Conservation (phyloP, 2,113 vertebrate species). For the Oryzias celebensis region DNA sequence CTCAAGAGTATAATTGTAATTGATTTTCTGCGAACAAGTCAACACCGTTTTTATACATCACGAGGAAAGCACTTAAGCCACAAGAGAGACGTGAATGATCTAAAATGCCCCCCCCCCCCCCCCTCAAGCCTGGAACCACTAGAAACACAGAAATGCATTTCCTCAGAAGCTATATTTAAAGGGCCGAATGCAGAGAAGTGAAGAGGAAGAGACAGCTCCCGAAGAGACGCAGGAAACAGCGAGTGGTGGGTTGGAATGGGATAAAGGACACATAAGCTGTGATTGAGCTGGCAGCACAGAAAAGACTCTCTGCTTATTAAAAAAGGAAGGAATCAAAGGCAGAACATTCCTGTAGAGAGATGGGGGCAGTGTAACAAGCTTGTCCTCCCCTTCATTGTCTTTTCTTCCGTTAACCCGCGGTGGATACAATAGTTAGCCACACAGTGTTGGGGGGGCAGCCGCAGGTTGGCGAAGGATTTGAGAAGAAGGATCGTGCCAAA, state of each 20-base stretch:
- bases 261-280: slow-evolving; percentile 66
- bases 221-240: slow-evolving; percentile 30
- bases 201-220: slow-evolving; percentile 44
- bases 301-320: slow-evolving; percentile 69
- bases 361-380: slow-evolving; percentile 58
- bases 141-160: slow-evolving; percentile 52
- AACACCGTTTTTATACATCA: slow-evolving; percentile 34
- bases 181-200: slow-evolving; percentile 39
- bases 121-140: slow-evolving; percentile 56
- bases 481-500: slow-evolving; percentile 49
- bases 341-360: slow-evolving; percentile 63
- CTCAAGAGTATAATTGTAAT: slow-evolving; percentile 23
- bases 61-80: slow-evolving; percentile 42
- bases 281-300: slow-evolving; percentile 66
- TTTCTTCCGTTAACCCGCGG: slow-evolving; percentile 6
- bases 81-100: slow-evolving; percentile 40
- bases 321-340: slow-evolving; percentile 71
- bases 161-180: slow-evolving; percentile 64
- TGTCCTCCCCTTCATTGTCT: slow-evolving; percentile 52
- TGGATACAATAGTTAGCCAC: slow-evolving; percentile 54
- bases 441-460: slow-evolving; percentile 46
- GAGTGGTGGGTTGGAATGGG: slow-evolving; percentile 62
- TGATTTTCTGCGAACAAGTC: slow-evolving; percentile 22
- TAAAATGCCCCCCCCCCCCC: slow-evolving; percentile 36
- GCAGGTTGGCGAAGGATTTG: slow-evolving; percentile 59